Base-by-base conservation (phyloP, 2,888 invertebrate species). In the Cephonodes hylas region DNA sequence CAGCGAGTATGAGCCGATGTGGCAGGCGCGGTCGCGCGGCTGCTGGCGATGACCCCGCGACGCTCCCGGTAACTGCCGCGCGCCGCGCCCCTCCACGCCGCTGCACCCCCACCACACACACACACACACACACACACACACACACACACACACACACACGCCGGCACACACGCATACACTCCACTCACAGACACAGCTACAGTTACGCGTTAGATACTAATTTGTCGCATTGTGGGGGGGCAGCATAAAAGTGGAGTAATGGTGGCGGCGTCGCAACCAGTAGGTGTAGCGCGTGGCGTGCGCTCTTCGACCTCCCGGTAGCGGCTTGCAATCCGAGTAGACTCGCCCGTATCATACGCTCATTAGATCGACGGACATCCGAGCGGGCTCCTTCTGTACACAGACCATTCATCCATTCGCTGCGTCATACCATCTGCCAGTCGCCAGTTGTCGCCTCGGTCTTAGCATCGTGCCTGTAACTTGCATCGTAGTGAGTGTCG, bases 1-100 rank as follows among this genome's bases (percentile, higher is more conserved):
- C 89, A 90, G 90, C 81, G 85, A 83, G 83, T 85, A 86, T 83
- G 88, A 80, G 86, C 86, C 87, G 84, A 83, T 86, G 85, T 66
- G 61, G 62, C 59, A 27, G 23, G 42, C 77, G 68, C 59, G 56
- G 42, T 42, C 77, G 66, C 85, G 85, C 82, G 83, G 79, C 70
- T 78, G 84, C 77, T 81, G 86, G 81, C 88, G 87, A 76, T 88
- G 89, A 86, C 88, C 79, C 75, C 68, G 68, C 83, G 85, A 83
- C 79, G 46, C 75, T 70, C 71, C 83, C 84, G 88, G 89, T 88
- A 86, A 83, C 78, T 18, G 44, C 31, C 8, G 13, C 27, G 44
- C 45, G 22, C 15, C 22, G 61, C 67, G 45, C 67, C 38, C 62
- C 38, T 38, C 57, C 46, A 59, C 65, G 60, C 56, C 63, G 53